A percentile compares a stretch with the other conserved stretches of the same genome.
These are phyloP conservation scores for Camponotus pennsylvanicus DNA, from an alignment of 1,140 invertebrate genomes.

Conservation along the genomic window DNA sequence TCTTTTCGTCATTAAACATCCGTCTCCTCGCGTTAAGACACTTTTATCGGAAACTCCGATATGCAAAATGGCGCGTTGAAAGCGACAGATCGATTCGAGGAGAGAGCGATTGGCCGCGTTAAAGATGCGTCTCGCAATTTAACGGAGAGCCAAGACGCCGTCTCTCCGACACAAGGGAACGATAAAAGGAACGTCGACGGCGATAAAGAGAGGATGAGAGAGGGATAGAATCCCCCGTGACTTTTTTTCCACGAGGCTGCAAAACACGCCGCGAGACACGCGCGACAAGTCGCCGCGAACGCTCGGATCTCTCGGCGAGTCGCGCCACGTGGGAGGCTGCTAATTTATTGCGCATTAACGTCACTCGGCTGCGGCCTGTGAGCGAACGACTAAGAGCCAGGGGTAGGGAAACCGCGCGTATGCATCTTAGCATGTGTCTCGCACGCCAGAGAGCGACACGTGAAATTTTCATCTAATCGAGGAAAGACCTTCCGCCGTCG, in stretches of 20 bases:
- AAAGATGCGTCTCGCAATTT: background rate
- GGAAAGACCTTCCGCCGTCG: background rate
- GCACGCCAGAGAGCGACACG: constrained; percentile 29
- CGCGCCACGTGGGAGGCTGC: constrained; percentile 78
- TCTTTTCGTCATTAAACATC: background rate
- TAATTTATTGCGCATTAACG: constrained; percentile 85
- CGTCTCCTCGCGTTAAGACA: background rate
- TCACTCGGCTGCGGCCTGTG: constrained; percentile 81
- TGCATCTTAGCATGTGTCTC: constrained; percentile 41
- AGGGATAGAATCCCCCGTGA: background rate
- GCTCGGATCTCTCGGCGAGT: constrained; percentile 9
- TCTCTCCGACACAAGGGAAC: constrained; percentile 1
- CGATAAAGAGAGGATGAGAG: background rate
- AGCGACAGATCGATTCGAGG: background rate
- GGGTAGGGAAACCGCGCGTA: constrained; percentile 35
- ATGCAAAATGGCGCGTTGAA: background rate
- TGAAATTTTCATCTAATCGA: constrained; percentile 35
- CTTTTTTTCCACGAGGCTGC: constrained; percentile 58
- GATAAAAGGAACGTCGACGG: constrained; percentile 46
- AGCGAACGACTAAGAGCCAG: constrained; percentile 63
- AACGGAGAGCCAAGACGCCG: background rate
- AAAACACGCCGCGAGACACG: constrained; percentile 21
- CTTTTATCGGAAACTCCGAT: background rate
- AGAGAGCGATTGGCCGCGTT: background rate
- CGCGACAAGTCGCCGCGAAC: constrained; percentile 2